These are phyloP conservation scores for Cuniculus paca DNA, from an alignment of 2,797 vertebrate species.

Conservation along the genomic window DNA sequence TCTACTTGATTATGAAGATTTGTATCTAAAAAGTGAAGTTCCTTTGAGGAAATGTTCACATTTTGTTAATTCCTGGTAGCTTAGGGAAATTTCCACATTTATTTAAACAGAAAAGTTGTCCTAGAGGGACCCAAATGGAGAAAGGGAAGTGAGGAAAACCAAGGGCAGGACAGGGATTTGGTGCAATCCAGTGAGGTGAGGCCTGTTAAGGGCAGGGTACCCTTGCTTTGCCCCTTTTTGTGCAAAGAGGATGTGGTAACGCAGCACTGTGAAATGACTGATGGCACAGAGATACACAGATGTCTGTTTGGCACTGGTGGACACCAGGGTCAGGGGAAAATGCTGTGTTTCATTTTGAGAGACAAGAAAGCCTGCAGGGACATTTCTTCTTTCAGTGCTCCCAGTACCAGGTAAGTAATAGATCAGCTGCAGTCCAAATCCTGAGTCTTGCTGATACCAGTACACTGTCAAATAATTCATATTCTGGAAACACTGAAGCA, in stretches of 20 bases:
- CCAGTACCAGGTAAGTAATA: rapidly evolving
- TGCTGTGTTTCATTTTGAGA: rapidly evolving
- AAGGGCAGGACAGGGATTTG: background rate
- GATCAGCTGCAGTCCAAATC: background rate
- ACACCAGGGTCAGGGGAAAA: conserved; percentile 24
- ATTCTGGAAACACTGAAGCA: background rate
- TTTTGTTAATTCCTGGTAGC: background rate
- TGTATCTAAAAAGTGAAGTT: background rate
- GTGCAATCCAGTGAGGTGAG: background rate
- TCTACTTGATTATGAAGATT: background rate
- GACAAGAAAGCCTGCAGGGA: background rate
- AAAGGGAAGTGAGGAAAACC: background rate
- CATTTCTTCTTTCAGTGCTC: background rate
- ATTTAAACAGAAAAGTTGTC: too few relatives aligned
- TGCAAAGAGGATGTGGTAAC: background rate
- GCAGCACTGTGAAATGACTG: rapidly evolving
- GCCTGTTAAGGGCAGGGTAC: rapidly evolving
- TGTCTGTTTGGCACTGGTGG: background rate
- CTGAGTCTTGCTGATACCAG: conserved; percentile 5
- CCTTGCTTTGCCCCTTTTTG: background rate
- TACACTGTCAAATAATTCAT: background rate
- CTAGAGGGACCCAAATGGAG: background rate
- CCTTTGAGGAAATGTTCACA: background rate
- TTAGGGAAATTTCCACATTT: too few relatives aligned
- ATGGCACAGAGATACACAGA: background rate